Percentiles rank a stretch among this genome's conserved stretches.
These are phyloP conservation scores for Platyrinchus mystaceus DNA, from an alignment of 2,797 vertebrate genomes.

Conservation along the genomic window DNA sequence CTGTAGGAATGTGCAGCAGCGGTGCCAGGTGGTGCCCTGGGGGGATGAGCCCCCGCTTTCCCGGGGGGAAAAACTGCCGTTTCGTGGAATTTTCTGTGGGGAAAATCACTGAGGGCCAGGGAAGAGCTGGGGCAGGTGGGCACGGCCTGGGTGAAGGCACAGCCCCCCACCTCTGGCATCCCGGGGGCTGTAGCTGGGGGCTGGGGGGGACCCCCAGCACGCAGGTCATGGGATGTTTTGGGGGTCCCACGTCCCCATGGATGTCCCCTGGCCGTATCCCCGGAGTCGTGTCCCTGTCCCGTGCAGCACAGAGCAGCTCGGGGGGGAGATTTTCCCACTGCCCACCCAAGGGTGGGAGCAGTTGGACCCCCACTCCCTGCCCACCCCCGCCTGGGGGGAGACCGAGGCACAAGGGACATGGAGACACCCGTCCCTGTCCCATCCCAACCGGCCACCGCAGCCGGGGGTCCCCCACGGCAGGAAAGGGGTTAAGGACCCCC, in stretches of 20 bases:
- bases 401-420: neutral
- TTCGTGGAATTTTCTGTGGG: neutral
- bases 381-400: neutral
- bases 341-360: neutral
- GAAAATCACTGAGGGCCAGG: neutral
- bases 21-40: neutral
- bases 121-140: neutral
- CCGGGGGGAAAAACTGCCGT: neutral
- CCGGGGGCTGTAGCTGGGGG: neutral
- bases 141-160: neutral
- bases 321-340: neutral
- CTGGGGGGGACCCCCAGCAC: neutral
- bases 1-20: neutral
- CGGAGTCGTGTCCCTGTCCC: neutral
- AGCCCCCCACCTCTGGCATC: neutral
- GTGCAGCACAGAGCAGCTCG: fast-evolving
- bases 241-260: neutral
- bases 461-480: fast-evolving
- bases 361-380: neutral
- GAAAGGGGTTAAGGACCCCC: conserved; percentile 49
- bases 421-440: neutral
- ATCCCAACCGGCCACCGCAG: fast-evolving
- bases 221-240: fast-evolving
- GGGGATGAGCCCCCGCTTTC: neutral
- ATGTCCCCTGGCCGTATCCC: neutral